Conservation (phyloP, 2,888 invertebrate genomes). For the Sesia bembeciformis region DNA sequence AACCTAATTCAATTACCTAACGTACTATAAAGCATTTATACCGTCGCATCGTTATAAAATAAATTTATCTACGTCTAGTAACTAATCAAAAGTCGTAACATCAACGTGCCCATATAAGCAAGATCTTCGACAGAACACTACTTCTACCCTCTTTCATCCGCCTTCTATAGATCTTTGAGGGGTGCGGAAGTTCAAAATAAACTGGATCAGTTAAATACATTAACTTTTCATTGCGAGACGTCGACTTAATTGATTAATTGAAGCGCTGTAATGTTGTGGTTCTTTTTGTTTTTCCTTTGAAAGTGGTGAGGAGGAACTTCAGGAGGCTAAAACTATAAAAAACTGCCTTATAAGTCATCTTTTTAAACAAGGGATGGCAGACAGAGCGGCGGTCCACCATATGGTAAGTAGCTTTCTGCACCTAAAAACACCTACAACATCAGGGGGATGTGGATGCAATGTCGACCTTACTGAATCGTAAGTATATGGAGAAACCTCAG, state of each 20-base stretch:
- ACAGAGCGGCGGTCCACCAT: too few relatives aligned
- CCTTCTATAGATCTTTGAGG: conserved; percentile 4
- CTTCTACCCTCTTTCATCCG: conserved; percentile 5
- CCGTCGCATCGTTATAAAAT: conserved; percentile 7
- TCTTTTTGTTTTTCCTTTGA: not conserved
- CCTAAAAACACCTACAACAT: too few relatives aligned
- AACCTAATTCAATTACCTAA: too few relatives aligned
- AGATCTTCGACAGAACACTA: conserved; percentile 13
- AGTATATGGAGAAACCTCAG: too few relatives aligned
- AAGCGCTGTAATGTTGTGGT: conserved; percentile 27
- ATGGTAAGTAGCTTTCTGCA: too few relatives aligned
- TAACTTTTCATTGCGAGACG: conserved; percentile 29
- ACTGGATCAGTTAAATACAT: conserved; percentile 16
- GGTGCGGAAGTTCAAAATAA: conserved; percentile 5
- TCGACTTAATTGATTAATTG: conserved; percentile 46
- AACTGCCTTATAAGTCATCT: too few relatives aligned
- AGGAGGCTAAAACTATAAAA: not conserved
- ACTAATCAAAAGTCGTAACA: conserved; percentile 33
- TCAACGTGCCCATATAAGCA: conserved; percentile 21
- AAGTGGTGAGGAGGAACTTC: not conserved
- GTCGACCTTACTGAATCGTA: too few relatives aligned
- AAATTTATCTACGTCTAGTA: conserved; percentile 18
- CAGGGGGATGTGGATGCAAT: too few relatives aligned
- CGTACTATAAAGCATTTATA: not conserved
- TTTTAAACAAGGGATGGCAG: too few relatives aligned